Evolutionary conservation across 2,113 vertebrate species (phyloP).

Genomic region (Jaculus jaculus): DNA sequence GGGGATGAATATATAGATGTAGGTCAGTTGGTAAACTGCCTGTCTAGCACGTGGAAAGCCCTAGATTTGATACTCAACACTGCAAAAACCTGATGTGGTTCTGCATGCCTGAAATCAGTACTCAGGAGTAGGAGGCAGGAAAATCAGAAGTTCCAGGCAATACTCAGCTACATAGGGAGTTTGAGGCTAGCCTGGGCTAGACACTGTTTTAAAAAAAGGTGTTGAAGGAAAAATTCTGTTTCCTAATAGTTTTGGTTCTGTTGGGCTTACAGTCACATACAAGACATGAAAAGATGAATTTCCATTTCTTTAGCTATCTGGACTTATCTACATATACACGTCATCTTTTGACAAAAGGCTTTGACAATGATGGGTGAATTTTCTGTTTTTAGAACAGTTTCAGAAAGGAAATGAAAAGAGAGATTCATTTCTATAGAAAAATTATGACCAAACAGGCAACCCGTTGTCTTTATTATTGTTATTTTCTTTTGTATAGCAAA

Average conservation of each 20-base stretch:
- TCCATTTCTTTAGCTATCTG: not conserved
- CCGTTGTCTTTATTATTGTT: constrained; percentile 35
- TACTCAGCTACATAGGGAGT: no score
- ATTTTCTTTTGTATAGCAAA: constrained; percentile 49
- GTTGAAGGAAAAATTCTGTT: not conserved
- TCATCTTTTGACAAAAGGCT: constrained; percentile 42
- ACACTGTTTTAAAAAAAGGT: no score
- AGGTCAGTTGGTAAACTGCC: not conserved
- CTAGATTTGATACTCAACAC: not conserved
- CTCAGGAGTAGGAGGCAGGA: no score
- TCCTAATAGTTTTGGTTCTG: not conserved
- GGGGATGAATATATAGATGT: not conserved
- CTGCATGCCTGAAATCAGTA: not conserved
- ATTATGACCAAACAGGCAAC: not conserved
- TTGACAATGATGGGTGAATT: constrained; percentile 20
- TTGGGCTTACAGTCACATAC: not conserved
- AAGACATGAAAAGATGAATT: not conserved
- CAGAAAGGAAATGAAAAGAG: constrained; percentile 4
- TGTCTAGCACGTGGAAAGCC: not conserved
- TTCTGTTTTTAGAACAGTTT: constrained; percentile 39
- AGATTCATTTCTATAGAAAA: constrained; percentile 39
- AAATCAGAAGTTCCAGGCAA: not conserved
- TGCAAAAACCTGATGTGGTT: not conserved
- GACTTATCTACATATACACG: constrained; percentile 38
- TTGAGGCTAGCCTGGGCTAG: no score